Base-by-base conservation (phyloP, 2,888 invertebrate genomes). In the Lepidocyrtinus sp. region DNA sequence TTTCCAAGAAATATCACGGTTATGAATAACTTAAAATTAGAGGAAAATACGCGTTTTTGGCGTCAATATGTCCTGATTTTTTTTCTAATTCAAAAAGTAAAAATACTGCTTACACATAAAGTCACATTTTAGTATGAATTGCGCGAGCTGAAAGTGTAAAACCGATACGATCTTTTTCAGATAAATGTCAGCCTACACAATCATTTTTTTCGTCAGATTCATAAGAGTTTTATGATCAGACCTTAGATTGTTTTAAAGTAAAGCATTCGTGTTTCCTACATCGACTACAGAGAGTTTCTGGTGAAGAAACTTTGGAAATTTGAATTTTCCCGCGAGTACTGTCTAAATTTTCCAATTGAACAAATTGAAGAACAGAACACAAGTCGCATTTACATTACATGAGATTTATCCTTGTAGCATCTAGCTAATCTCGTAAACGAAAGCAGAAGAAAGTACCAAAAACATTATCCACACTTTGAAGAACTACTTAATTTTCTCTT, bases 171-270 rank as follows among this genome's bases (percentile, higher is more conserved):
- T 21, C 5, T 26, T 59, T 12, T 65, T 46, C 21, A 59, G 59
- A 74, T 50, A 62, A 61, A 2, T 62, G 26, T 45, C 36, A 22
- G 25, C 46, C 63, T 46, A 36, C 46, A 46, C 59, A 62, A 36
- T 46, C 15, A 46, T 67, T 62, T 62, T 67, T 67, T 19, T 50
- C 17, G 65, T 65, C 25, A 65, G 68, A 71, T 55, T 77, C 67
- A 59, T 21, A 2, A 59, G 63, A 46, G 50, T 27, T 64, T 64
- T 67, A 45, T 24, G 27, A 69, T 73, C 78, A 73, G 73, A 78
- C 78, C 78, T 69, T 62, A 59, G 72, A 78, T 78, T 72, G 72
- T 78, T 21, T 36, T 62, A 22, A 22, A 78, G 71, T 78, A 78
- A 78, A 78, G 78, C 78, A 73, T 78, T 63, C 61, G 25, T n/a